Base-by-base conservation (phyloP, 2,113 vertebrate genomes). In the Polypterus bichir region DNA sequence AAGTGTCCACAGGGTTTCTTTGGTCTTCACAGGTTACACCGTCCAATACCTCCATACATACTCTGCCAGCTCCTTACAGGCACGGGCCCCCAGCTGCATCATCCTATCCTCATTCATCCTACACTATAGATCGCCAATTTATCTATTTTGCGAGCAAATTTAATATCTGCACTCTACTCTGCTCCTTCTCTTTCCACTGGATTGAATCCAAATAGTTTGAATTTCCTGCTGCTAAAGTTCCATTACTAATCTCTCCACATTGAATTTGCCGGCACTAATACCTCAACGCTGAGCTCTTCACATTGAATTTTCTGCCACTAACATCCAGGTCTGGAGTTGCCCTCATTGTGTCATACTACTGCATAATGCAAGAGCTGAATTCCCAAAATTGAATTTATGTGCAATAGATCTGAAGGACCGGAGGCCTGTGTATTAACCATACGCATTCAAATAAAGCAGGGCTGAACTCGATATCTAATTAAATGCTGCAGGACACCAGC, bases 401-500 rank as follows among this genome's bases (percentile, higher is more conserved):
- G 49, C 64, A 51, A 70, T 49, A 57, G 3, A 57, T 62, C 62
- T 55, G 47, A 57, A 70, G 62, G 59, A 66, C 46, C 6, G 54
- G 10, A 11, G 51, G 64, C 44, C 27, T 57, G 57, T 56, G 53
- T 67, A 68, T 59, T 70, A 71, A 70, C 68, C 63, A 67, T 59
- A 65, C 62, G 63, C 56, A 67, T 48, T 61, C 59, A 76, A 76
- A 73, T 72, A 70, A 51, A 6, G 65, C 73, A 73, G 77, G 79
- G 75, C 70, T 74, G 70, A 66, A 64, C 69, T 59, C 72, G 68
- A 75, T 61, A 81, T 79, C 79, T 70, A 76, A 81, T 83, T 77
- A 81, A 68, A 69, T 54, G 69, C 62, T 77, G 63, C 62, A 64
- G 71, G 67, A 72, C 73, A 64, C 53, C 76, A 73, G 68, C 68